phyloP scores from a whole-genome alignment of 2,113 vertebrate genomes.

The Corapipo altera region DNA sequence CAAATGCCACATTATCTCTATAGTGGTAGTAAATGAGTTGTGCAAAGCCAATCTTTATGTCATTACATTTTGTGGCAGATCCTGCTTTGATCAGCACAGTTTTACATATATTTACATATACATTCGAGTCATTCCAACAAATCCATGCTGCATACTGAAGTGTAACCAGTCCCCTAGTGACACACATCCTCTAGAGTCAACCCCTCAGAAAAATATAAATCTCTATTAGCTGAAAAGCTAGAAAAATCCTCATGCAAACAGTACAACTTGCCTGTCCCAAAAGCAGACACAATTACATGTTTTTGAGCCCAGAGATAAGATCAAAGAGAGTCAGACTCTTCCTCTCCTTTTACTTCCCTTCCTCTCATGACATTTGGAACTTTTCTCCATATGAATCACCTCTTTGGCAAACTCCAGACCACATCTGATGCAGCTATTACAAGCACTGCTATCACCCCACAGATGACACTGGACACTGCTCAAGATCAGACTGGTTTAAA shows the following conservation, averaged over 20 bases:
- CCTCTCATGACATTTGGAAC: background rate
- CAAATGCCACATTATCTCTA: fast-evolving
- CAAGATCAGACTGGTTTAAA: background rate
- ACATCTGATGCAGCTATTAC: fast-evolving
- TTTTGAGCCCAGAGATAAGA: background rate
- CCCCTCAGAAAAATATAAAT: background rate
- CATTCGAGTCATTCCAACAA: background rate
- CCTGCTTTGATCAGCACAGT: background rate
- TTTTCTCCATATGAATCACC: fast-evolving
- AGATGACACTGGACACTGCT: background rate
- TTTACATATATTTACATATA: background rate
- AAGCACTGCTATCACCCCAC: background rate
- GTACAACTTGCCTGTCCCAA: background rate
- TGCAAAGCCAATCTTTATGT: background rate
- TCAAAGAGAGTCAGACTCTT: background rate
- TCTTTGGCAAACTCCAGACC: background rate
- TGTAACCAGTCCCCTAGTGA: background rate
- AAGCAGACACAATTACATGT: background rate
- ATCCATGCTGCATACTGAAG: background rate
- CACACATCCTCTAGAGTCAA: background rate
- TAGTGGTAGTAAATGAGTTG: background rate
- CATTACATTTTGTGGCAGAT: background rate
- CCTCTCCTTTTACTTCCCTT: background rate
- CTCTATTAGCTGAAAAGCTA: background rate
- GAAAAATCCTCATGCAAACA: background rate